A percentile compares a stretch with the other conserved stretches of the same genome.
These are phyloP conservation scores for Pharmacophagus antenor DNA, from an alignment of 2,888 invertebrate species.

Conservation along the genomic window DNA sequence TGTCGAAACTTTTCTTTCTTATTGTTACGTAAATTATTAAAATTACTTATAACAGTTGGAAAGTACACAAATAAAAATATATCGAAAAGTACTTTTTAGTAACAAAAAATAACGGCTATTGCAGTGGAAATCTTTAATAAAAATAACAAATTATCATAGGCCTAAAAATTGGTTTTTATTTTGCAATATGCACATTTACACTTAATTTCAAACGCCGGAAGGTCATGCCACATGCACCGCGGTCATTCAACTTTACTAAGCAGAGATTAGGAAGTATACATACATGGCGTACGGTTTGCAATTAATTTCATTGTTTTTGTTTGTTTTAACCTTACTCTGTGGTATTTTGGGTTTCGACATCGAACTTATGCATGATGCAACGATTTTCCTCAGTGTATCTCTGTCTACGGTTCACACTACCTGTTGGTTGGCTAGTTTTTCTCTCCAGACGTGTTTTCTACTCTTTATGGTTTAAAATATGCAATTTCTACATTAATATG, in stretches of 20 bases:
- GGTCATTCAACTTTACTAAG: constrained; percentile 19
- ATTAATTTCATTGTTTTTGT: constrained; percentile 16
- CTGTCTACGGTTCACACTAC: constrained; percentile 44
- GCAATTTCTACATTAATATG: background rate
- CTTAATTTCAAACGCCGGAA: constrained; percentile 14
- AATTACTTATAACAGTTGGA: too few species aligned
- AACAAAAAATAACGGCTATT: background rate
- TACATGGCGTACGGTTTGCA: constrained; percentile 4
- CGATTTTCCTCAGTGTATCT: constrained; percentile 58
- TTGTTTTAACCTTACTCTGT: constrained; percentile 26
- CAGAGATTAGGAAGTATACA: constrained; percentile 24
- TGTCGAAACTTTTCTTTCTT: constrained; percentile 8
- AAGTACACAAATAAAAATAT: too few species aligned
- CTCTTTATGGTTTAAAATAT: constrained; percentile 9
- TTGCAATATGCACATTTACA: constrained; percentile 9
- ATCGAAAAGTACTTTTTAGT: too few species aligned
- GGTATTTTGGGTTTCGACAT: constrained; percentile 13
- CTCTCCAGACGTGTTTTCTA: background rate
- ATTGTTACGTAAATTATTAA: too few species aligned
- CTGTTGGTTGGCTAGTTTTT: constrained; percentile 36
- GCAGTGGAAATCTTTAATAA: too few species aligned
- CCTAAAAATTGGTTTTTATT: constrained; percentile 12
- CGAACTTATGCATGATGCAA: constrained; percentile 23
- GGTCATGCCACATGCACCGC: constrained; percentile 23
- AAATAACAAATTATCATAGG: constrained; percentile 1